Percentiles rank a stretch among this genome's conserved stretches.
Conservation (phyloP, 2,797 vertebrate genomes). For the Sebastes diaconus region DNA sequence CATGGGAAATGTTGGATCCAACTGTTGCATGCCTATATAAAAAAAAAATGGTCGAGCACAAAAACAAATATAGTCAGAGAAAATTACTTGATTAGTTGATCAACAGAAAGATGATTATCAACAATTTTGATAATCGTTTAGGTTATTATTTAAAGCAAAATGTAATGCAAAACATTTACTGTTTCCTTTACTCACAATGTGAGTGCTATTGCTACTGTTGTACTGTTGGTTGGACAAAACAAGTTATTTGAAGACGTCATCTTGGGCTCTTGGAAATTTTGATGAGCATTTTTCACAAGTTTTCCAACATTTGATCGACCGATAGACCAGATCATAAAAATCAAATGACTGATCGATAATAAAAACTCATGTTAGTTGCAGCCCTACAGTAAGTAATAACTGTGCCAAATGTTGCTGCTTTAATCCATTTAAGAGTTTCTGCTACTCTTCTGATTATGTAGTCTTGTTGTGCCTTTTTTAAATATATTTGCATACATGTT, state of each 20-base stretch:
- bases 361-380: not conserved
- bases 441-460: not conserved
- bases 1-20: not conserved
- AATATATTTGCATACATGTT: not conserved
- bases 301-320: not conserved
- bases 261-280: not conserved
- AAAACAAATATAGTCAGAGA: not conserved
- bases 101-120: not conserved
- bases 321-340: not conserved
- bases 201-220: not conserved
- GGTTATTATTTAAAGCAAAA: not conserved
- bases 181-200: too few relatives aligned
- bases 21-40: not conserved
- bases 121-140: not conserved
- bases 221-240: not conserved
- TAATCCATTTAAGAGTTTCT: not conserved
- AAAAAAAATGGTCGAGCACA: too few relatives aligned
- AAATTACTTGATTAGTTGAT: not conserved
- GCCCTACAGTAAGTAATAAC: not conserved
- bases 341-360: not conserved
- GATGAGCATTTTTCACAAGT: not conserved
- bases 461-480: not conserved
- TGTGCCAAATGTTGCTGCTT: not conserved
- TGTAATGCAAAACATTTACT: not conserved
- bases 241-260: not conserved